Percentiles rank a stretch among this genome's conserved stretches.
Evolutionary conservation across 2,888 invertebrate species (phyloP).

Genomic region (Tineola bisselliella): DNA sequence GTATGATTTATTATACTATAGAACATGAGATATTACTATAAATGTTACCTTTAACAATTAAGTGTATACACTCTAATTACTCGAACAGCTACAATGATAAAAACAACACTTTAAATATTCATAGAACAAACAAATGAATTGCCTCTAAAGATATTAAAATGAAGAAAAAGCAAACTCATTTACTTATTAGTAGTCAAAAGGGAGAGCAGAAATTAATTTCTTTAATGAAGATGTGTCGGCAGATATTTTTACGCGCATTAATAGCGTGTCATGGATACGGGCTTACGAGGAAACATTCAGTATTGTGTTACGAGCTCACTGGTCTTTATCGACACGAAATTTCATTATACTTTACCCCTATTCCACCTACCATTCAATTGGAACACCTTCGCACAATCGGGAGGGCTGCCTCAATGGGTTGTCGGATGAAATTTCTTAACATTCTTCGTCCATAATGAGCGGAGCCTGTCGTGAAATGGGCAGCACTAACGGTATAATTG

Average conservation of each 20-base stretch:
- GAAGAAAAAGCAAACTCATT: not conserved
- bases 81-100: no score
- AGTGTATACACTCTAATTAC: no score
- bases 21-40: not conserved
- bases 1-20: not conserved
- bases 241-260: conserved; percentile 61
- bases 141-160: no score
- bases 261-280: conserved; percentile 64
- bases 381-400: conserved; percentile 66
- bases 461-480: conserved; percentile 58
- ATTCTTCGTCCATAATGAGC: conserved; percentile 62
- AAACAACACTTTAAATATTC: no score
- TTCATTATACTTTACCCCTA: conserved; percentile 62
- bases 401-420: conserved; percentile 64
- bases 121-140: not conserved
- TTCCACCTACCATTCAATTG: conserved; percentile 60
- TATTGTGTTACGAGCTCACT: conserved; percentile 63
- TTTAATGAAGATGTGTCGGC: conserved; percentile 54
- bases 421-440: conserved; percentile 67
- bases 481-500: conserved; percentile 61
- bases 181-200: not conserved
- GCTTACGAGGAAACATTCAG: conserved; percentile 61
- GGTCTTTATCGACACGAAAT: conserved; percentile 63
- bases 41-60: not conserved
- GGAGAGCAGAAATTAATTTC: conserved; percentile 33